Evolutionary conservation across 2,113 vertebrate genomes (phyloP).

Genomic region (Grammomys surdaster): DNA sequence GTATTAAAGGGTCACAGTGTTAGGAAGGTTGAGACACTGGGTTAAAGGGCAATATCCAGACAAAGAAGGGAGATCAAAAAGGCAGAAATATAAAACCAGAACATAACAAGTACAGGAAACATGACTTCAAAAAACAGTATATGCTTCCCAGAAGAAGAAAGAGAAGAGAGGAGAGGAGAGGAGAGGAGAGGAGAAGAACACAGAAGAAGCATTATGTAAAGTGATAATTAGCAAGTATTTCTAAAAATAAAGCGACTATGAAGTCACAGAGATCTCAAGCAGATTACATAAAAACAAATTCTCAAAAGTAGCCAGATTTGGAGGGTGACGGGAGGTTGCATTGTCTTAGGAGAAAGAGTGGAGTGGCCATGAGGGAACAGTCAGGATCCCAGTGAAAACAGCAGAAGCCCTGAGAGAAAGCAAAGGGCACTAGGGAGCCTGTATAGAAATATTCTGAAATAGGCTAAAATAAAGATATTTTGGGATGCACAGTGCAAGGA

Average conservation of each 20-base stretch:
- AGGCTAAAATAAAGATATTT: slow-evolving; percentile 6
- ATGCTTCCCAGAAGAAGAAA: too few relatives aligned
- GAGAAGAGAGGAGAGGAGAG: too few relatives aligned
- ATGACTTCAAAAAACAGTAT: background rate
- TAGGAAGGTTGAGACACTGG: background rate
- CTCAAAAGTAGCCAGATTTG: background rate
- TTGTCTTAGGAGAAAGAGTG: background rate
- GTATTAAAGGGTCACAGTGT: background rate
- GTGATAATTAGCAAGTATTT: slow-evolving; percentile 9
- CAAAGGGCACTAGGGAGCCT: background rate
- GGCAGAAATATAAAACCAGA: background rate
- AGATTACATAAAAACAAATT: slow-evolving; percentile 17
- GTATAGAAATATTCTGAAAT: background rate
- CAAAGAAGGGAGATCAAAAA: background rate
- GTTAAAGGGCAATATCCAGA: background rate
- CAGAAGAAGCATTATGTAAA: background rate
- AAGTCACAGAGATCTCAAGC: background rate
- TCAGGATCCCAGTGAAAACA: background rate
- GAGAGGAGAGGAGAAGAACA: too few relatives aligned
- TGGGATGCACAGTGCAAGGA: background rate
- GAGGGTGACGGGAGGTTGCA: background rate
- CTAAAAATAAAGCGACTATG: background rate
- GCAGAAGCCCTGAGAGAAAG: background rate
- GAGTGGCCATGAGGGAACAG: background rate
- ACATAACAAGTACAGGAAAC: background rate